Evolutionary conservation across 1,140 invertebrate species (phyloP).

Genomic region (Anastrepha ludens): DNA sequence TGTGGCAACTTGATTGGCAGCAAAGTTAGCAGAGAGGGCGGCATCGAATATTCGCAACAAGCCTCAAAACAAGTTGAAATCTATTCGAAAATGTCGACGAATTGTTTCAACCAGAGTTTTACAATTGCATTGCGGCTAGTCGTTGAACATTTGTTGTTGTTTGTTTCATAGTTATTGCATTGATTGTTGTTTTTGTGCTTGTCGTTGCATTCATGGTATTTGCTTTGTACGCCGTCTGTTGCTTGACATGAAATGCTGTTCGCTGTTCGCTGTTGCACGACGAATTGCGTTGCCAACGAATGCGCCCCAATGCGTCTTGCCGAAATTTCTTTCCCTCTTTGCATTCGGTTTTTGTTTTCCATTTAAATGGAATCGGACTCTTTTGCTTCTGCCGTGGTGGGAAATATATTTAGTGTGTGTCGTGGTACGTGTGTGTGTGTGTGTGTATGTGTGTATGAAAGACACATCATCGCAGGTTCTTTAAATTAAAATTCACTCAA

Average conservation of each 20-base stretch:
- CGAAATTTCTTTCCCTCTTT: slow-evolving; percentile 6
- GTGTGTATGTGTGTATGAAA: neutral
- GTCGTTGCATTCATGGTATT: neutral
- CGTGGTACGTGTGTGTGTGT: neutral
- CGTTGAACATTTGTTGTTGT: slow-evolving; percentile 19
- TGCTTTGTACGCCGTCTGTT: neutral
- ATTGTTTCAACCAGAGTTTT: slow-evolving; percentile 47
- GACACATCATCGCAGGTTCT: slow-evolving; percentile 43
- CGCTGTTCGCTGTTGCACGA: slow-evolving; percentile 44
- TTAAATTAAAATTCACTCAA: slow-evolving; percentile 73
- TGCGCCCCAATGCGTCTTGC: slow-evolving; percentile 16
- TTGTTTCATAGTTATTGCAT: slow-evolving; percentile 35
- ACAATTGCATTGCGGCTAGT: slow-evolving; percentile 49
- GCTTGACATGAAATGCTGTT: slow-evolving; percentile 44
- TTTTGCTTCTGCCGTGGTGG: neutral
- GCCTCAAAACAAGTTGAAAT: slow-evolving; percentile 47
- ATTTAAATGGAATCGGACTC: slow-evolving; percentile 5
- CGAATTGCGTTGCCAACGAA: slow-evolving; percentile 43
- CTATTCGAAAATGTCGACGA: slow-evolving; percentile 37
- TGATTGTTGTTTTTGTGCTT: neutral
- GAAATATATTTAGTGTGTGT: neutral
- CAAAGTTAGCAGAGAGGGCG: neutral
- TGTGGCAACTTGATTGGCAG: slow-evolving; percentile 5
- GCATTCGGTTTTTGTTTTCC: neutral
- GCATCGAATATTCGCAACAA: neutral